Conservation (phyloP, 2,113 vertebrate genomes). For the Ctenomys sociabilis region DNA sequence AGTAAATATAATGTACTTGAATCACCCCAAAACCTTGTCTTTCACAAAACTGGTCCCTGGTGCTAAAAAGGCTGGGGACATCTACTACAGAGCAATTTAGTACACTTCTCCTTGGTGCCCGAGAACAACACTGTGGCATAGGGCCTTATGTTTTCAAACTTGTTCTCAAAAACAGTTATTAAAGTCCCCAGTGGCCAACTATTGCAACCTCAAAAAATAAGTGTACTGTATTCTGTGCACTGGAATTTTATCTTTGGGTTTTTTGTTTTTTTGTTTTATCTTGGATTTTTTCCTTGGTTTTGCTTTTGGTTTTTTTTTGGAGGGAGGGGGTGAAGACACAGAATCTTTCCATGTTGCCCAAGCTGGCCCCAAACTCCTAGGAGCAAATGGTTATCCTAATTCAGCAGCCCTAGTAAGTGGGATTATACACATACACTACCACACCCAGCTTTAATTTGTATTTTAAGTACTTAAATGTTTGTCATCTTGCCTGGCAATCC, state of each 20-base stretch:
- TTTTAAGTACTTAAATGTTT: conserved; percentile 23
- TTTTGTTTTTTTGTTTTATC: no score
- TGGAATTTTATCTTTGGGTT: neutral
- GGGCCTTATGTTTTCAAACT: neutral
- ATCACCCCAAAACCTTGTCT: neutral
- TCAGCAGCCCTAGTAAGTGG: neutral
- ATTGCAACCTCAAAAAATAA: conserved; percentile 38
- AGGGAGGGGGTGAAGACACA: neutral
- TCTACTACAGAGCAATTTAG: neutral
- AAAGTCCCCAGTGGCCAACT: conserved; percentile 43
- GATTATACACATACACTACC: neutral
- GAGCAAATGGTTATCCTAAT: neutral
- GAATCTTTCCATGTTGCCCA: neutral
- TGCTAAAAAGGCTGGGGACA: neutral
- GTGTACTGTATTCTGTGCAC: neutral
- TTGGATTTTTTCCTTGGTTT: neutral
- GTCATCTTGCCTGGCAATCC: neutral
- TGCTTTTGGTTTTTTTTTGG: neutral
- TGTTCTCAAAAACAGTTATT: neutral
- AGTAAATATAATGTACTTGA: neutral
- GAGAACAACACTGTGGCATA: neutral
- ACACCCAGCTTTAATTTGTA: neutral
- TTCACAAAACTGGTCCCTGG: neutral
- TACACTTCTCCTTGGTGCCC: neutral
- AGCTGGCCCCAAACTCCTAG: neutral